These are phyloP conservation scores for Avahi laniger DNA, from an alignment of 2,797 vertebrate genomes.

Conservation along the genomic window DNA sequence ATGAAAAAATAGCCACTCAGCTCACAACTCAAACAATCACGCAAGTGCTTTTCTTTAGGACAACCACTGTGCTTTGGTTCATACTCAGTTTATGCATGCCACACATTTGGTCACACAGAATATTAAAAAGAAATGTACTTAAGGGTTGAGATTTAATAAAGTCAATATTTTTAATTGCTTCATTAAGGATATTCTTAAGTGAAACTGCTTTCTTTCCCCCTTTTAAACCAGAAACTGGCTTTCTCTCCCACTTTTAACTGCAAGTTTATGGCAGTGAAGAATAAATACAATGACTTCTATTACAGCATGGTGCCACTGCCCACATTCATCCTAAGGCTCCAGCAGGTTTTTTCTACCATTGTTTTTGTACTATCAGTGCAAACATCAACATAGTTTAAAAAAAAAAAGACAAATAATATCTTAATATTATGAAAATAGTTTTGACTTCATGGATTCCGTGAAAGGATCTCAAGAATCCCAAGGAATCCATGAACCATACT, in stretches of 20 bases:
- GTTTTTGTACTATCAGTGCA: not conserved
- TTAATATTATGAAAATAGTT: not conserved
- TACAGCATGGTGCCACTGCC: not conserved
- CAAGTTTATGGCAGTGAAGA: not conserved
- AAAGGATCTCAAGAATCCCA: not conserved
- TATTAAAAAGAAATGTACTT: not conserved
- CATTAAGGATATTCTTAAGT: slow-evolving; percentile 15
- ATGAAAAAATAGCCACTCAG: not conserved
- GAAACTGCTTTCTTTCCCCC: not conserved
- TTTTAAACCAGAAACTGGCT: not conserved
- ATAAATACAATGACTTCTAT: not conserved
- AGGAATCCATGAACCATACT: not conserved
- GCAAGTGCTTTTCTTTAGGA: not conserved
- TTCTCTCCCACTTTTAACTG: not conserved
- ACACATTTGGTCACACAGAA: not conserved
- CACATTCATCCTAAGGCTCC: not conserved
- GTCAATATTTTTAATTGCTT: slow-evolving; percentile 22
- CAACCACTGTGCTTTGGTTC: not conserved
- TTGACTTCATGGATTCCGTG: not conserved
- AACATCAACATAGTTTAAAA: not conserved
- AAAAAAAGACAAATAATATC: not conserved
- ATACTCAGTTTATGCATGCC: no score
- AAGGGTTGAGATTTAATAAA: not conserved
- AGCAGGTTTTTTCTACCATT: not conserved
- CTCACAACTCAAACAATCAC: not conserved